A percentile compares a stretch with the other conserved stretches of the same genome.
Conservation (phyloP, 2,797 vertebrate genomes). For the Epinephelus coioides region DNA sequence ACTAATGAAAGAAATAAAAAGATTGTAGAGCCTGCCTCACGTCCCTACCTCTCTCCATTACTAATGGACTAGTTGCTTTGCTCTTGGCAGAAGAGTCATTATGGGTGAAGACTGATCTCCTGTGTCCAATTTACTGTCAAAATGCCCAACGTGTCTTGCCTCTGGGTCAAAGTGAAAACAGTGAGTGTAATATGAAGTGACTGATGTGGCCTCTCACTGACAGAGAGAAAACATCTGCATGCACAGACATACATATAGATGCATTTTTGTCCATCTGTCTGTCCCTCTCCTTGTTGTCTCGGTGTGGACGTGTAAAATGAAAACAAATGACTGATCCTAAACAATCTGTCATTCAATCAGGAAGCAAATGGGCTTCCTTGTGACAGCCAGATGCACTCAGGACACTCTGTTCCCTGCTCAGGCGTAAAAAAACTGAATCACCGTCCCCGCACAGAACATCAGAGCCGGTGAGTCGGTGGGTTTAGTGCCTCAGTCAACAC, state of each 20-base stretch:
- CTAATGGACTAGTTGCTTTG: constrained; percentile 75
- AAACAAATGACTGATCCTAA: constrained; percentile 30
- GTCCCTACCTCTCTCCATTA: constrained; percentile 60
- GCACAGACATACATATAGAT: background rate
- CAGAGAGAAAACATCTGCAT: constrained; percentile 40
- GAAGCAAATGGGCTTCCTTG: constrained; percentile 2
- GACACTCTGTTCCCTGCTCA: constrained; percentile 46
- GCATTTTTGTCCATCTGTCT: constrained; percentile 10
- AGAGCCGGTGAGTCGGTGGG: constrained; percentile 17
- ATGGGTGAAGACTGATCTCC: constrained; percentile 72
- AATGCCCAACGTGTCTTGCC: constrained; percentile 56
- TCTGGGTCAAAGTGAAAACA: constrained; percentile 59
- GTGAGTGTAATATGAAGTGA: constrained; percentile 56
- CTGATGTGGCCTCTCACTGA: constrained; percentile 46
- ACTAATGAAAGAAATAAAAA: constrained; percentile 78
- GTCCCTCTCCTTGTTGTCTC: constrained; percentile 9
- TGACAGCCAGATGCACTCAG: constrained; percentile 28
- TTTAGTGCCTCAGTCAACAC: constrained; percentile 33
- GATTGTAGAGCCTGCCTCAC: constrained; percentile 56
- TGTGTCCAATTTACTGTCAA: constrained; percentile 79
- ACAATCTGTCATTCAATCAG: constrained; percentile 25
- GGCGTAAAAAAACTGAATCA: constrained; percentile 28
- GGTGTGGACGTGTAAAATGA: background rate
- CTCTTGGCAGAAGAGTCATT: constrained; percentile 71
- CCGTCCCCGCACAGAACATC: constrained; percentile 30